Base-by-base conservation (phyloP, 53 echinoderm and acorn worm genomes). In the Echinometra lucunter region DNA sequence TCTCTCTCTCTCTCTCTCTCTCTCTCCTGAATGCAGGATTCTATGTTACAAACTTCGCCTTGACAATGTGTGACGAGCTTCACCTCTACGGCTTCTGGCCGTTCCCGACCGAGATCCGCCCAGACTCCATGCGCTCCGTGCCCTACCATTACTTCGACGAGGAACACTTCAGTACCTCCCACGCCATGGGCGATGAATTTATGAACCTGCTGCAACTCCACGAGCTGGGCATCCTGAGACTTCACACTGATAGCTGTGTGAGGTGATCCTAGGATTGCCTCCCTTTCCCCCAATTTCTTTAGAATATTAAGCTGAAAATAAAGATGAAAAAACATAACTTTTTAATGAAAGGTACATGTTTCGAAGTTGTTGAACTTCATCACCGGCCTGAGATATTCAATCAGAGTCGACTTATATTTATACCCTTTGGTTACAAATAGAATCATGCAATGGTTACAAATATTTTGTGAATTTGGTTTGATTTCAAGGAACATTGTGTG, bases 11-110 rank as follows among this genome's bases (percentile, higher is more conserved):
- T 23, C 25, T 63, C 19, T 63, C 0, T 63, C 25, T 9, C 13
- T 89, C 34, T 89, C 19, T 58, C 28, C 55, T 13, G 4, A 8
- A 37, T 21, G 17, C 89, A 94, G 95, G 95, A 2, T 95, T 95
- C 57, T 95, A 95, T 44, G 40, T 95, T 1, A 89, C 93, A 18
- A 95, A 44, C 81, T 69, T 95, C 37, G 95, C 95, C 32, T 44
- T 95, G 28, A 95, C 89, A 11, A 18, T 88, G 23, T 95, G 92
- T 57, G 88, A 88, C 63, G 95, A 95, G 87, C 40, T 93, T 1
- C 93, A 95, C n/a, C 75, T 95, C 21, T 95, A 89, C 63, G 95
- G 95, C 53, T 94, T 95, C 81, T 95, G 95, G 95, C 95, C 95
- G 7, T 95, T 95, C 81, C 74, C 89, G 19, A 40, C 87, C 8